Evolutionary conservation across 2,888 invertebrate genomes (phyloP).

Genomic region (Rambutsinella grinnellia): DNA sequence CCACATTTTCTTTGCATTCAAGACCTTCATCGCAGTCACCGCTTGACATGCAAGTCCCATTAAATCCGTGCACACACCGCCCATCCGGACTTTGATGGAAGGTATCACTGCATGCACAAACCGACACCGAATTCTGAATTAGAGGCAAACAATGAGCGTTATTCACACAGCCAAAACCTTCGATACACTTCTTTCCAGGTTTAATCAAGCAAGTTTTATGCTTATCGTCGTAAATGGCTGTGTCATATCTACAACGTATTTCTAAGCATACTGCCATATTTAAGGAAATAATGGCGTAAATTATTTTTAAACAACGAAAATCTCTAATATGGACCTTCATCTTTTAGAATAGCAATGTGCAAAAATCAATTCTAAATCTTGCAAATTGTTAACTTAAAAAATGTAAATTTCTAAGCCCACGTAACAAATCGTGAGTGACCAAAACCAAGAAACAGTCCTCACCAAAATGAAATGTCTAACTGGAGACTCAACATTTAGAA

Average conservation of each 20-base stretch:
- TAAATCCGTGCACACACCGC: neutral
- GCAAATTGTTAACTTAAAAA: too few relatives aligned
- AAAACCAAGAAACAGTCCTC: too few relatives aligned
- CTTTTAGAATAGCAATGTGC: too few relatives aligned
- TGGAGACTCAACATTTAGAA: too few relatives aligned
- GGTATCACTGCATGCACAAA: neutral
- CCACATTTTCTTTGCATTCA: neutral
- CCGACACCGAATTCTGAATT: neutral
- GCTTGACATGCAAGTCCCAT: neutral
- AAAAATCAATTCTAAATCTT: too few relatives aligned
- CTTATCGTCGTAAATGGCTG: neutral
- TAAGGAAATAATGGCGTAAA: too few relatives aligned
- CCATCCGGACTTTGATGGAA: neutral
- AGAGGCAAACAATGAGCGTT: neutral
- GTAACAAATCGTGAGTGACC: too few relatives aligned
- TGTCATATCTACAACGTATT: neutral
- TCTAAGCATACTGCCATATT: too few relatives aligned
- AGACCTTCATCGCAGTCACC: neutral
- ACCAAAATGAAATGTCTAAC: too few relatives aligned
- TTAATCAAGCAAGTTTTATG: neutral
- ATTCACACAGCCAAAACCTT: neutral
- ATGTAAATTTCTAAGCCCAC: too few relatives aligned
- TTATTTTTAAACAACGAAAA: too few relatives aligned
- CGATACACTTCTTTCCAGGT: neutral
- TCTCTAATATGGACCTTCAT: too few relatives aligned